A percentile compares a stretch with the other conserved stretches of the same genome.
Evolutionary conservation across 2,113 vertebrate genomes (phyloP).

Genomic region (Connochaetes taurinus): DNA sequence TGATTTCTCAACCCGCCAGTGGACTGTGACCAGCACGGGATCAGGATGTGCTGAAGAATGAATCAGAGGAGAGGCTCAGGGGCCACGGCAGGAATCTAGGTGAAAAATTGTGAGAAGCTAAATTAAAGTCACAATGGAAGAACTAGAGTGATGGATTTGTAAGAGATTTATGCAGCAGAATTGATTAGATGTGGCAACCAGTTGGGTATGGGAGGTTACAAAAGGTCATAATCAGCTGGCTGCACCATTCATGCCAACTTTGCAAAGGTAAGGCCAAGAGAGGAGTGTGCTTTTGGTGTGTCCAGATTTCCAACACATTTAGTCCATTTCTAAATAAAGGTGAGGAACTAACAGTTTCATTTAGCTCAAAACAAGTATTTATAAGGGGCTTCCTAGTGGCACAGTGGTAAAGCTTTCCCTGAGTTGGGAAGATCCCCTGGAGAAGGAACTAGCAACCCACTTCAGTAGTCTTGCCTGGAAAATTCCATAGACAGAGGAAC

Average conservation of each 20-base stretch:
- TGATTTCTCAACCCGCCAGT: neutral
- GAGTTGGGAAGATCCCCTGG: neutral
- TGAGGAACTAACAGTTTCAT: neutral
- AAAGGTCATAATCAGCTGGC: neutral
- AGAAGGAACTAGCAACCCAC: neutral
- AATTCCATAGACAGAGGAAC: neutral
- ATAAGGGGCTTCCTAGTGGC: neutral
- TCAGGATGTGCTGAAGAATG: neutral
- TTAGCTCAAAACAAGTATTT: neutral
- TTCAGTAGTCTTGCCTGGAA: neutral
- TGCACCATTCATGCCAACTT: too few species aligned
- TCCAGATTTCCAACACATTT: neutral
- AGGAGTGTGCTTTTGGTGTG: neutral
- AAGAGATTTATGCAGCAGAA: neutral
- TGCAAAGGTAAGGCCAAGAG: neutral
- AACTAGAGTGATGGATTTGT: neutral
- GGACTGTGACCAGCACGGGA: neutral
- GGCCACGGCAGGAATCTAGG: too few species aligned
- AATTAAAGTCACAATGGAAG: neutral
- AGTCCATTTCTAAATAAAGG: neutral
- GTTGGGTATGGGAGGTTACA: neutral
- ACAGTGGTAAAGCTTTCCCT: neutral
- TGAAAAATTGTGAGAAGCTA: neutral
- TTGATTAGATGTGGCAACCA: neutral
- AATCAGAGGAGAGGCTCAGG: too few species aligned